Evolutionary conservation across 2,888 invertebrate genomes (phyloP).

Genomic region (Blera fallax): DNA sequence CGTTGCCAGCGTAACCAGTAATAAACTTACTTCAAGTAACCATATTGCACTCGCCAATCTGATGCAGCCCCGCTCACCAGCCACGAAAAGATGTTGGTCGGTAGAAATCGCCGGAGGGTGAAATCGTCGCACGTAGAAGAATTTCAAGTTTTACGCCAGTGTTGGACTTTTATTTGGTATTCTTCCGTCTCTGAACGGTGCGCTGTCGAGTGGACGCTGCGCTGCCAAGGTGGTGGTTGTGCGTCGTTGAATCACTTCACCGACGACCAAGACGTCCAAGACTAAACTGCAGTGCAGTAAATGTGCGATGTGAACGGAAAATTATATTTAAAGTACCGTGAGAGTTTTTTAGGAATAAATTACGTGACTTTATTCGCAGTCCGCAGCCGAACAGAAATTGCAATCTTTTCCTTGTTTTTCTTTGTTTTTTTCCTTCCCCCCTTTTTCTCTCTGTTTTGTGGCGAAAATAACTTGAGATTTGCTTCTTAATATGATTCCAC

Average conservation of each 20-base stretch:
- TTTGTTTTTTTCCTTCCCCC: not conserved
- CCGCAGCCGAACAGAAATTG: slow-evolving; percentile 66
- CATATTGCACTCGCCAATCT: slow-evolving; percentile 72
- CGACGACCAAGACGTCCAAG: slow-evolving; percentile 24
- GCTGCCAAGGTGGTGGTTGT: slow-evolving; percentile 17
- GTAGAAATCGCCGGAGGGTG: slow-evolving; percentile 69
- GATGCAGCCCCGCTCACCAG: slow-evolving; percentile 71
- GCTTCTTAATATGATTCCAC: slow-evolving; percentile 51
- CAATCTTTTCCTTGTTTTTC: slow-evolving; percentile 46
- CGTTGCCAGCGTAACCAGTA: slow-evolving; percentile 72
- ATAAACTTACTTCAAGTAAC: slow-evolving; percentile 72
- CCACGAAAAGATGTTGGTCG: slow-evolving; percentile 37
- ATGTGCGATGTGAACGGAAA: slow-evolving; percentile 79
- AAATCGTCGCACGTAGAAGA: slow-evolving; percentile 73
- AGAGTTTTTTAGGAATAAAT: slow-evolving; percentile 73
- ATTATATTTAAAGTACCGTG: slow-evolving; percentile 73
- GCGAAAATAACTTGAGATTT: slow-evolving; percentile 46
- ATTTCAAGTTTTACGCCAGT: slow-evolving; percentile 68
- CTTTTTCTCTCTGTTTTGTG: slow-evolving; percentile 16
- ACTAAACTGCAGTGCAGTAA: slow-evolving; percentile 78
- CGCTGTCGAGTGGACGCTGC: not conserved
- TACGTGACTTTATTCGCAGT: slow-evolving; percentile 73
- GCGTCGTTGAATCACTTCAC: slow-evolving; percentile 46
- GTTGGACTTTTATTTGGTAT: slow-evolving; percentile 58
- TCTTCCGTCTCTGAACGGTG: slow-evolving; percentile 18